Evolutionary conservation across 2,113 vertebrate species (phyloP), one percentile per base, ranked within the genome.

Genomic region (Dasyprocta punctata): DNA sequence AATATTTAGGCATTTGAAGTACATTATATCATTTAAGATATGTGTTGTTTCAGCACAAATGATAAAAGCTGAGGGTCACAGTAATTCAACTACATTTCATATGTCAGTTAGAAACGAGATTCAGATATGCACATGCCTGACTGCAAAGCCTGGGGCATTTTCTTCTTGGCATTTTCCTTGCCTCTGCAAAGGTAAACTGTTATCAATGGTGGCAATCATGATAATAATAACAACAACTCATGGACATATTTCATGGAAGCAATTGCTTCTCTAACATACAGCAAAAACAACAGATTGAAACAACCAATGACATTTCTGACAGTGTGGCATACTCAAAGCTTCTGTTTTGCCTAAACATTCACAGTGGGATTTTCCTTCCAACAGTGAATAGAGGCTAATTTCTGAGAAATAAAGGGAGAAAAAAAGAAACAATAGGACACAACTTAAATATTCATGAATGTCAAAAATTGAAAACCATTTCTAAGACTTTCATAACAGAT

Each of bases 371-470:
- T 73, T 93, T 67, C 82, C 58, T 80, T 89, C 54, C 61, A 69
- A 11, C 5, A 14, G 49, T 71, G 63, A 95, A 63, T 2, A 54
- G 58, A 75, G 26, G 30, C n/a, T 92, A 44, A 78, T 93, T 95
- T 96, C 84, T 63, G 69, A 86, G 82, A 69, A 33, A 84, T 84
- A 82, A 56, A 77, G 12, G 17, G 41, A 17, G 58, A 16, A 19
- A 22, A 71, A 78, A 61, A 69, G 58, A 81, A 75, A 89, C 8
- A 81, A 36, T 1, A 77, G 26, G 52, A 49, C 11, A 44, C 30
- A 92, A 52, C 8, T 90, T 44, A 96, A 87, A 77, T 90, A 85
- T 81, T 95, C 71, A 81, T 81, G 75, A 77, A 84, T 90, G 69
- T 58, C 54, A 71, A 24, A 73, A 73, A 54, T 41, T 47, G 54